These are phyloP conservation scores for Andrena dorsata DNA, from an alignment of 2,888 invertebrate species.

Conservation along the genomic window DNA sequence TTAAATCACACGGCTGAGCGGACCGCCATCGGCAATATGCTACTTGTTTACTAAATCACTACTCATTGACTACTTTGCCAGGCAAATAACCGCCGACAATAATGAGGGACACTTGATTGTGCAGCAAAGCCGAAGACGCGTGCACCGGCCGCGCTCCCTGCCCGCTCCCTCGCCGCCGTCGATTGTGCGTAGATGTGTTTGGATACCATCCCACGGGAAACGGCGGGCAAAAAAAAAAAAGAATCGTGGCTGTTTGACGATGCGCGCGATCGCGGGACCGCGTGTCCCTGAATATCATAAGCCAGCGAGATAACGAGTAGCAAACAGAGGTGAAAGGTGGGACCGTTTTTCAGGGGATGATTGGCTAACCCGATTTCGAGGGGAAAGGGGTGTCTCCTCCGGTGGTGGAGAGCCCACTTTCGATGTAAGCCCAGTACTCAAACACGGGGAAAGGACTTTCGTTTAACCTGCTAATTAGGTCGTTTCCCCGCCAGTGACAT, in stretches of 20 bases:
- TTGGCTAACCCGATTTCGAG: neutral
- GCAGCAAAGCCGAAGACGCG: conserved; percentile 79
- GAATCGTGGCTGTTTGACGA: conserved; percentile 34
- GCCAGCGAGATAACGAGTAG: conserved; percentile 51
- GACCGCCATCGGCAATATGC: conserved; percentile 82
- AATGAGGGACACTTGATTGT: conserved; percentile 80
- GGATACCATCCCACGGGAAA: conserved; percentile 58
- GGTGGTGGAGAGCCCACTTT: neutral
- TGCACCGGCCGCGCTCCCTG: conserved; percentile 59
- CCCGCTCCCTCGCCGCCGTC: conserved; percentile 12
- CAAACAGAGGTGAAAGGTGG: conserved; percentile 40
- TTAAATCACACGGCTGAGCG: conserved; percentile 77
- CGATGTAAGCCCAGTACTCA: neutral
- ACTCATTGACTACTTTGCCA: conserved; percentile 75
- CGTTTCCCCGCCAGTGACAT: neutral
- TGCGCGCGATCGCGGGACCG: conserved; percentile 3
- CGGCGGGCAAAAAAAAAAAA: conserved; percentile 27
- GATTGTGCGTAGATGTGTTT: conserved; percentile 45
- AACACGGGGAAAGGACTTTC: neutral
- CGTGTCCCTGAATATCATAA: conserved; percentile 30
- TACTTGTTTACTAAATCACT: conserved; percentile 83
- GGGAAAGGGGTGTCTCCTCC: neutral
- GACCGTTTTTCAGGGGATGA: conserved; percentile 10
- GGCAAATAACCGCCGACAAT: conserved; percentile 76
- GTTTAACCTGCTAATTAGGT: neutral